Evolutionary conservation across 2,888 invertebrate species (phyloP), one percentile per base, ranked within the genome.

Genomic region (Macrosoma leucophasiata): DNA sequence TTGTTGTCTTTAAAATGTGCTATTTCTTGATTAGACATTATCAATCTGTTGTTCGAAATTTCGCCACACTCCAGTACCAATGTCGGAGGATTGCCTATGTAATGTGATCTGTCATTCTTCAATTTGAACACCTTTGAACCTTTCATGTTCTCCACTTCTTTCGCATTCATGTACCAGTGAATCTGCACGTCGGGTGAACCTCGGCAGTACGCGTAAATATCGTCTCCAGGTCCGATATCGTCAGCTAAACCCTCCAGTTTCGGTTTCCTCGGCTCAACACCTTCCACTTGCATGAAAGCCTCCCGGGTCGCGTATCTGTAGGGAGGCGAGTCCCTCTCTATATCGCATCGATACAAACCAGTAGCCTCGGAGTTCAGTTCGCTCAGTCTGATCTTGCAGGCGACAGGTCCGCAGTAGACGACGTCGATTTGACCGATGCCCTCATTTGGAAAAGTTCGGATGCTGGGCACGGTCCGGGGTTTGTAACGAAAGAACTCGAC

Each of bases 41-140:
- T 61, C 9, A 72, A 38, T 59, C 81, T 86, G 1, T 86, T 87
- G 20, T 79, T 74, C 6, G 78, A 76, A 52, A 52, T 84, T 59
- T 62, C 86, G 23, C 74, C 87, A 68, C 75, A 88, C 49, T 59
- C 87, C 53, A 66, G 75, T 43, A 71, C 84, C 29, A 88, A 60
- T 56, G 76, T 73, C 42, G 85, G 74, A 46, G 86, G 62, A 52
- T 73, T 30, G 52, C 84, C 87, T 48, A 79, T 43, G 67, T 77
- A 75, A 4, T 69, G 43, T 1, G 61, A 43, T 8, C 68, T 58
- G 1, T 62, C 61, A 46, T 68, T 72, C 19, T 51, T 62, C 29
- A 51, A 58, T 19, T 58, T 69, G 13, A 81, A 56, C 1, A 56
- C 48, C 0, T 56, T 42, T 1, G 61, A 62, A 8, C 72, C 74